A percentile compares a stretch with the other conserved stretches of the same genome.
phyloP scores from a whole-genome alignment of 2,797 vertebrate genomes.

The Carcharodon carcharias region DNA sequence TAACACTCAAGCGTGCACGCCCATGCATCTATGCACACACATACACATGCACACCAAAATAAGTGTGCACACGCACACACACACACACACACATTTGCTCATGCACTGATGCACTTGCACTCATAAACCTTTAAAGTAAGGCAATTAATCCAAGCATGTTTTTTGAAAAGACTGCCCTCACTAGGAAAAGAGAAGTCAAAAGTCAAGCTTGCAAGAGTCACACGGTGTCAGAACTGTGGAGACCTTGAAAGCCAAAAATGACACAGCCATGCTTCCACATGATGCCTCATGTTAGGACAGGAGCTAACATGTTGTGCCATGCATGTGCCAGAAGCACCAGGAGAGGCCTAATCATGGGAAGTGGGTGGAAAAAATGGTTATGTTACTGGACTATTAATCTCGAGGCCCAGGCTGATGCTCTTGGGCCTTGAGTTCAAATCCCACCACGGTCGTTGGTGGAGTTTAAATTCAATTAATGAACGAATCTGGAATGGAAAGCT shows the following conservation, averaged over 20 bases:
- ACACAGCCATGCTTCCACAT: too few species aligned
- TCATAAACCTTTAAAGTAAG: not conserved
- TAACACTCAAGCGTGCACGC: not conserved
- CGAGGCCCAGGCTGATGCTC: too few species aligned
- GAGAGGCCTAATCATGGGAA: too few species aligned
- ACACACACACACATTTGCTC: too few species aligned
- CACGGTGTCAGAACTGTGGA: too few species aligned
- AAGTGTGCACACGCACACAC: not conserved
- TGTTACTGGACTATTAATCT: too few species aligned
- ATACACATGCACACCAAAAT: not conserved
- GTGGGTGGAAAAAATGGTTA: too few species aligned
- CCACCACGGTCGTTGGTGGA: not conserved
- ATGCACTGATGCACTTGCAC: not conserved
- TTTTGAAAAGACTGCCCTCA: not conserved
- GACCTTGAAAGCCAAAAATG: too few species aligned
- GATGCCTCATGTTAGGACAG: too few species aligned
- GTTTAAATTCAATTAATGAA: not conserved
- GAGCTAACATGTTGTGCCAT: too few species aligned
- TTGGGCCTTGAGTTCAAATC: not conserved
- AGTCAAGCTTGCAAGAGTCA: not conserved
- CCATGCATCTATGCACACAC: not conserved
- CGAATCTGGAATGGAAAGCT: too few species aligned
- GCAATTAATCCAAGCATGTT: not conserved
- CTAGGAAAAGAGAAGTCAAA: not conserved
- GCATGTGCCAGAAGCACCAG: too few species aligned